These are phyloP conservation scores for Troides aeacus DNA, from an alignment of 2,888 invertebrate species.

Conservation along the genomic window DNA sequence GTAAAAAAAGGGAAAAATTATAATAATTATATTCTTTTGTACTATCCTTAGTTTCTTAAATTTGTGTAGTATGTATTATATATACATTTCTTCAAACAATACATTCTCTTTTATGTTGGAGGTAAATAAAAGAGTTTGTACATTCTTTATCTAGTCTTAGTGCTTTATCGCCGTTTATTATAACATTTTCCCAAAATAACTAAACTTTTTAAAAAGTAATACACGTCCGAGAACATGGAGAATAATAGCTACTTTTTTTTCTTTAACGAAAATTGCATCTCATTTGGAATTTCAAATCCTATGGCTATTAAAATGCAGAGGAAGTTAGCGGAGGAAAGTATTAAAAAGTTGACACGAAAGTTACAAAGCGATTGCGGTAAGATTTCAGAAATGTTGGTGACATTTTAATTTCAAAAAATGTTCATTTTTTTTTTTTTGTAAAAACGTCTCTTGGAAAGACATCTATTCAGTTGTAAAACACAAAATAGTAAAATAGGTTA, in stretches of 20 bases:
- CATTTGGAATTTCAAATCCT: constrained; percentile 15
- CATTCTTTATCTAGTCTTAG: too few relatives aligned
- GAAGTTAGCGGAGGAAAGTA: constrained; percentile 10
- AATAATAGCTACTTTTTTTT: background rate
- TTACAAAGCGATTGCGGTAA: constrained; percentile 6
- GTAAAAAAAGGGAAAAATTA: too few relatives aligned
- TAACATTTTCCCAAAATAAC: too few relatives aligned
- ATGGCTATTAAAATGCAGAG: constrained; percentile 13
- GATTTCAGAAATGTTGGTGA: constrained; percentile 9
- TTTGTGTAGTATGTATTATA: too few relatives aligned
- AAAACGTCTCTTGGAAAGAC: background rate
- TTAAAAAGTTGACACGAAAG: constrained; percentile 14
- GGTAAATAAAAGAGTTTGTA: too few relatives aligned
- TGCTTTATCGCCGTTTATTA: background rate
- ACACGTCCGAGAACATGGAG: background rate
- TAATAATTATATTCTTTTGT: too few relatives aligned
- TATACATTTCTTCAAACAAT: too few relatives aligned
- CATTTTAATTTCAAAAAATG: background rate
- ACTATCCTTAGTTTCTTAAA: too few relatives aligned
- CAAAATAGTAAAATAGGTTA: background rate
- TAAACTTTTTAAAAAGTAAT: background rate
- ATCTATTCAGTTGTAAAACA: background rate
- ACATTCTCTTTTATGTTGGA: too few relatives aligned
- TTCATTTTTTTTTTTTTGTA: background rate
- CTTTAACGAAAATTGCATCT: constrained; percentile 5